These are phyloP conservation scores for Macroglossus sobrinus DNA, from an alignment of 2,113 vertebrate species.

Conservation along the genomic window DNA sequence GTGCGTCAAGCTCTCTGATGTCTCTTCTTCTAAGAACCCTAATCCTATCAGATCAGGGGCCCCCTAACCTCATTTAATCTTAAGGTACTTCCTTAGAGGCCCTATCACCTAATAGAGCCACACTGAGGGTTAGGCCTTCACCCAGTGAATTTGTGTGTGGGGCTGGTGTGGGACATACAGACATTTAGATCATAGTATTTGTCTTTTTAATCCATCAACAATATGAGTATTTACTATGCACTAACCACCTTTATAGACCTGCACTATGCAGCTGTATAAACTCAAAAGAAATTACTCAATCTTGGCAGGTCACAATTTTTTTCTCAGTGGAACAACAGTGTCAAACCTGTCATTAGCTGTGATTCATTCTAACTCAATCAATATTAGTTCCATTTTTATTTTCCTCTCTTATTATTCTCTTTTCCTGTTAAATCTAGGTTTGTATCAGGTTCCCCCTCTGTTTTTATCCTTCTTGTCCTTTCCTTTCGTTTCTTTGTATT, in stretches of 20 bases:
- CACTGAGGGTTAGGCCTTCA: neutral
- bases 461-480: neutral
- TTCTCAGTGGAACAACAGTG: neutral
- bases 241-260: neutral
- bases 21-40: neutral
- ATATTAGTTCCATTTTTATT: neutral
- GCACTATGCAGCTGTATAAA: neutral
- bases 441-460: neutral
- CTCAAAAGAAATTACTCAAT: neutral
- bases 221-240: neutral
- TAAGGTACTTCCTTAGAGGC: neutral
- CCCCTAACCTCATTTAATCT: neutral
- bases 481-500: neutral
- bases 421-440: neutral
- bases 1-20: neutral
- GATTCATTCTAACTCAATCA: neutral
- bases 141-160: neutral
- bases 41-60: neutral
- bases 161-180: too few relatives aligned
- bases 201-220: neutral
- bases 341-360: neutral
- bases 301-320: neutral
- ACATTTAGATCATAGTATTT: neutral
- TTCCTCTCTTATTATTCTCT: neutral
- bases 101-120: neutral